Conservation (phyloP, 2,797 vertebrate genomes). For the Pogonophryne albipinna region DNA sequence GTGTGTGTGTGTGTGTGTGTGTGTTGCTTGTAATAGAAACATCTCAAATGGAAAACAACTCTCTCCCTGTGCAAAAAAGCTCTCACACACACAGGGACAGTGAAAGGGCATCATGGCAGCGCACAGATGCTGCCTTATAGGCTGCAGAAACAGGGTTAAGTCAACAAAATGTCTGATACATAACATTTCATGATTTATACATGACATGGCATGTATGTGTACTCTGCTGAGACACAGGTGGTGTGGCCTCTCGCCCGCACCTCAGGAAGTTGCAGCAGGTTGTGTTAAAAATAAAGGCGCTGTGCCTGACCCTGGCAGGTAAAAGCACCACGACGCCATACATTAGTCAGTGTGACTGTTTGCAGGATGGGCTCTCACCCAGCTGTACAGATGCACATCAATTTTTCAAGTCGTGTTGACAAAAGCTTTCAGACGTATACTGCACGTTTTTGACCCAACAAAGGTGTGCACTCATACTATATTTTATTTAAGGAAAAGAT, state of each 20-base stretch:
- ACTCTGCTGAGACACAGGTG: slow-evolving; percentile 63
- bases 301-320: slow-evolving; percentile 64
- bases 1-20: neutral
- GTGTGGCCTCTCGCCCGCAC: slow-evolving; percentile 32
- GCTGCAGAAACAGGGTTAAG: slow-evolving; percentile 41
- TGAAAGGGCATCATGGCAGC: slow-evolving; percentile 26
- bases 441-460: slow-evolving; percentile 46
- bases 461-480: slow-evolving; percentile 73
- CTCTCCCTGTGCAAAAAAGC: slow-evolving; percentile 31
- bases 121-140: neutral
- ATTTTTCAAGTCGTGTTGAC: slow-evolving; percentile 82
- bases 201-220: slow-evolving; percentile 41
- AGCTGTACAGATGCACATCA: slow-evolving; percentile 70
- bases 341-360: slow-evolving; percentile 55
- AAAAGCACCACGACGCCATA: slow-evolving; percentile 59
- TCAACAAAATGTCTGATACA: slow-evolving; percentile 54
- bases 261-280: slow-evolving; percentile 42
- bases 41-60: slow-evolving; percentile 55
- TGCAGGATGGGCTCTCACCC: slow-evolving; percentile 43
- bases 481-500: slow-evolving; percentile 73
- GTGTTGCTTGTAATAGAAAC: slow-evolving; percentile 20
- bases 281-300: slow-evolving; percentile 68
- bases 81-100: neutral
- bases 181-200: slow-evolving; percentile 64
- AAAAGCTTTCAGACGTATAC: slow-evolving; percentile 81